Percentiles rank a stretch among this genome's conserved stretches.
phyloP scores from a whole-genome alignment of 1,140 invertebrate species.

The Drosophila orosa region DNA sequence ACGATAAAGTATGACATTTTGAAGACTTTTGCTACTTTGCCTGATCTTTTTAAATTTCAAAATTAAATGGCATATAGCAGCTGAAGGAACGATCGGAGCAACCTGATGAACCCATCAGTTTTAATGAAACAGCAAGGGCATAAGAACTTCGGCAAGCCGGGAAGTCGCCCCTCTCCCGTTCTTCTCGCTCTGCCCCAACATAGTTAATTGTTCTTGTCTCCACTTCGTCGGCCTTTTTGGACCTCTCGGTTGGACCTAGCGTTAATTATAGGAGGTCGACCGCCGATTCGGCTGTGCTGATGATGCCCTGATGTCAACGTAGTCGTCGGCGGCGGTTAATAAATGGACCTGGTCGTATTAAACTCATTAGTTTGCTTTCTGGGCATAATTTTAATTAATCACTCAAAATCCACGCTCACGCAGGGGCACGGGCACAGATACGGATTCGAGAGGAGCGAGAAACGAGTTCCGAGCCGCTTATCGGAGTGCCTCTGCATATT shows the following conservation, averaged over 20 bases:
- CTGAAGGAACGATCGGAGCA: neutral
- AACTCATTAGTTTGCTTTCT: constrained; percentile 82
- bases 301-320: constrained; percentile 69
- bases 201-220: constrained; percentile 19
- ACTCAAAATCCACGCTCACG: constrained; percentile 69
- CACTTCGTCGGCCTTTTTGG: constrained; percentile 53
- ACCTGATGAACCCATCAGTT: neutral
- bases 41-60: neutral
- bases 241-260: constrained; percentile 60
- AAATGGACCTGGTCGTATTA: constrained; percentile 76
- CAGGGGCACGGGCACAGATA: constrained; percentile 10
- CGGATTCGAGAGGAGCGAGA: constrained; percentile 37
- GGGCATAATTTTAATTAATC: constrained; percentile 81
- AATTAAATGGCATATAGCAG: too few species aligned
- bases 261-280: constrained; percentile 80
- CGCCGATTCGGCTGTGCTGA: constrained; percentile 26
- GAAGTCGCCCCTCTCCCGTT: neutral
- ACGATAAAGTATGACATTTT: too few species aligned
- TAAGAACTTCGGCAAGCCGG: neutral
- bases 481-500: constrained; percentile 62
- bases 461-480: constrained; percentile 52
- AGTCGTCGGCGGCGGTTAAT: constrained; percentile 53
- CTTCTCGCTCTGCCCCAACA: neutral
- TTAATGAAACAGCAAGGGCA: neutral
- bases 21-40: too few species aligned